A percentile compares a stretch with the other conserved stretches of the same genome.
phyloP scores from a whole-genome alignment of 2,888 invertebrate genomes.

The Heliconius ismenius region DNA sequence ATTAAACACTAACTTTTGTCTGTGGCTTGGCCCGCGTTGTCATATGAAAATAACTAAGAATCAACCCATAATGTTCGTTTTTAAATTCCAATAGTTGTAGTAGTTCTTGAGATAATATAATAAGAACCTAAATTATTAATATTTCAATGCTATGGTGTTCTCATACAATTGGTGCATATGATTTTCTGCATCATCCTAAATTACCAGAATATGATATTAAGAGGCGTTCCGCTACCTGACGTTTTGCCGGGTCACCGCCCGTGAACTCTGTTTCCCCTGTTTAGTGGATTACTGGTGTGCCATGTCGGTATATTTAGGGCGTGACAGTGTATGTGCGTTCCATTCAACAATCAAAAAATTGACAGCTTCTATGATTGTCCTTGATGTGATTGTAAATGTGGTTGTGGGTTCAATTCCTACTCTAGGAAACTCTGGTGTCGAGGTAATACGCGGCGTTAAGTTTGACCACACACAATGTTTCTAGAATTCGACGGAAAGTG shows the following conservation, averaged over 20 bases:
- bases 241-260: constrained; percentile 72
- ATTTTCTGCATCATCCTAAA: constrained; percentile 24
- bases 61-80: too few species aligned
- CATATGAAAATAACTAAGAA: background rate
- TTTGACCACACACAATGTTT: too few species aligned
- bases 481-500: too few species aligned
- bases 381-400: background rate
- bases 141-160: background rate
- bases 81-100: too few species aligned
- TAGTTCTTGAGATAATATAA: background rate
- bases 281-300: constrained; percentile 50
- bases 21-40: background rate
- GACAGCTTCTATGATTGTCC: constrained; percentile 2
- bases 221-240: constrained; percentile 60
- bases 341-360: constrained; percentile 33
- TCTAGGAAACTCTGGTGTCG: too few species aligned
- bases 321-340: constrained; percentile 49
- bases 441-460: too few species aligned
- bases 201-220: constrained; percentile 40
- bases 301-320: constrained; percentile 61
- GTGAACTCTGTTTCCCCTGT: constrained; percentile 76
- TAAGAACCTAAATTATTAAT: background rate
- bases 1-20: background rate
- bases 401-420: background rate
- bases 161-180: background rate